These are phyloP conservation scores for Callipepla squamata DNA, from an alignment of 2,113 vertebrate species.

Conservation along the genomic window DNA sequence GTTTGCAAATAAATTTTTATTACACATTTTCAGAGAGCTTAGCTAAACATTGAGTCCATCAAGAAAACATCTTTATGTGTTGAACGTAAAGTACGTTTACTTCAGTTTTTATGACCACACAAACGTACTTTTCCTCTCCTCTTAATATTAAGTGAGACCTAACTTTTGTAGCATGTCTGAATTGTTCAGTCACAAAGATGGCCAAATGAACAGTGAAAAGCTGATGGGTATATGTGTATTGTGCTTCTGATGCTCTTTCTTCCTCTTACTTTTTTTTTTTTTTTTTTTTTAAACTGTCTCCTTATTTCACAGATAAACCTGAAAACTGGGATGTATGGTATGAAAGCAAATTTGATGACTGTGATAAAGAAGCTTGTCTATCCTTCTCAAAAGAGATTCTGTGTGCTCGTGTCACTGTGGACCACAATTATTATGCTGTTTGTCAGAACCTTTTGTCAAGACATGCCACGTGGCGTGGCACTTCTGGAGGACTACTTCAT, in stretches of 20 bases:
- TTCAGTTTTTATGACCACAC: neutral
- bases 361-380: constrained; percentile 96
- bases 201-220: neutral
- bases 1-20: neutral
- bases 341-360: constrained; percentile 97
- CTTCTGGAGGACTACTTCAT: constrained; percentile 95
- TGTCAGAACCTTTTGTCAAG: constrained; percentile 97
- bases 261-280: neutral
- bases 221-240: accelerated
- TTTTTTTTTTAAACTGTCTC: neutral
- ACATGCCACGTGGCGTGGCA: constrained; percentile 94
- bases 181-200: neutral
- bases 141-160: neutral
- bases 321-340: constrained; percentile 98
- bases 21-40: neutral
- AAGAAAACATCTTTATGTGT: neutral
- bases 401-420: constrained; percentile 92
- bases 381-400: constrained; percentile 98
- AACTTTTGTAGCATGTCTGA: neutral
- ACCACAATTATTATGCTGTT: constrained; percentile 99
- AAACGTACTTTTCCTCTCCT: neutral
- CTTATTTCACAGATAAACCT: constrained; percentile 88
- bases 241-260: neutral
- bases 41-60: neutral
- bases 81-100: neutral